Base-by-base conservation (phyloP, 2,797 vertebrate species). In the Onychomys torridus region DNA sequence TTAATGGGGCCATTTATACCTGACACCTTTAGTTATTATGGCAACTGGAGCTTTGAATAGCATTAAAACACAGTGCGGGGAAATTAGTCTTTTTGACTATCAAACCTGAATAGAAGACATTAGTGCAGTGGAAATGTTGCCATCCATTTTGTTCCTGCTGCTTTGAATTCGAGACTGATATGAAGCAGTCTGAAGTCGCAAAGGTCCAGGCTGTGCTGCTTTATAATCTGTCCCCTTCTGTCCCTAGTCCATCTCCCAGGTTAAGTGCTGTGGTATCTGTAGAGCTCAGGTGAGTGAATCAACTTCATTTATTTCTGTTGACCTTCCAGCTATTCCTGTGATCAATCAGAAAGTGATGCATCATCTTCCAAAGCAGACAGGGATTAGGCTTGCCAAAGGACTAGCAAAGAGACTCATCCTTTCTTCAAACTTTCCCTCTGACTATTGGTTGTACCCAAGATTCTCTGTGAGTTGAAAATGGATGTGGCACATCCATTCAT, bases 31-130 rank as follows among this genome's bases (percentile, higher is more conserved):
- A 67, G 57, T 94, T 86, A 89, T 67, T 9, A 57, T 40, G 46
- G 94, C 73, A 96, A 91, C 11, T 87, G 29, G 59, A 63, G 43
- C 52, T 71, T 63, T 89, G 27, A 27, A 49, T 43, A 78, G 34
- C 43, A 17, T 40, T 86, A 46, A 12, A 61, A 17, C 52, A 89
- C 57, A 67, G 61, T 59, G 75, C 6, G 19, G 46, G 83, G 25
- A n/a, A 29, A 7, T 6, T 57, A 10, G 49, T 90, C 25, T 52
- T 52, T 12, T 13, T 49, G 40, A 63, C 12, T 12, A 79, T 25
- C 23, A 61, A 27, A 52, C 25, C 52, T 34, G 1, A 34, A 25
- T 40, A 40, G 9, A 78, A n/a, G 23, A 3, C 5, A 59, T 78
- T 78, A 23, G 32, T 90, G 9, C 34, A 63, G 37, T 89, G 67